A percentile compares a stretch with the other conserved stretches of the same genome.
These are phyloP conservation scores for Epinotia brunnichana DNA, from an alignment of 2,888 invertebrate species.

Conservation along the genomic window DNA sequence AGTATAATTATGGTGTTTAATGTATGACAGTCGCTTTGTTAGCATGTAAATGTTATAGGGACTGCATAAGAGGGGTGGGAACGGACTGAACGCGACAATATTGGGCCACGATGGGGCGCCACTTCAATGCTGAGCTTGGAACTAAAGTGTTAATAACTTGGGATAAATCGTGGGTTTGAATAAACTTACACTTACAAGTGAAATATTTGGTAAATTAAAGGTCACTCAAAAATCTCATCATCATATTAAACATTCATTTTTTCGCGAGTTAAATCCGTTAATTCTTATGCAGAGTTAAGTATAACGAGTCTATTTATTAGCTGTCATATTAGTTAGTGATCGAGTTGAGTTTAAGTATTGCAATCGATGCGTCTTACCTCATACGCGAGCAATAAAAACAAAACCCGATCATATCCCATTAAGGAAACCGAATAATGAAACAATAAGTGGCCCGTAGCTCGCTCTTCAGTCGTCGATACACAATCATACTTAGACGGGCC, in stretches of 20 bases:
- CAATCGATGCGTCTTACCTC: background rate
- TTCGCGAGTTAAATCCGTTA: background rate
- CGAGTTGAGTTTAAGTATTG: slow-evolving; percentile 5
- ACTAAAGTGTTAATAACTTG: slow-evolving; percentile 44
- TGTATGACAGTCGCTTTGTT: slow-evolving; percentile 80
- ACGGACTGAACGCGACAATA: slow-evolving; percentile 62
- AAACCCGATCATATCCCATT: slow-evolving; percentile 64
- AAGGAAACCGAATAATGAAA: slow-evolving; percentile 56
- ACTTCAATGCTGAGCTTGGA: slow-evolving; percentile 62
- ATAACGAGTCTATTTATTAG: background rate
- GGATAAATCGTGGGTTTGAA: slow-evolving; percentile 10
- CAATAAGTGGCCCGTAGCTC: slow-evolving; percentile 64
- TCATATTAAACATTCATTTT: background rate
- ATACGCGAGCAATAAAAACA: slow-evolving; percentile 21
- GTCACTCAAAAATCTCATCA: background rate
- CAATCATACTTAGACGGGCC: slow-evolving; percentile 60
- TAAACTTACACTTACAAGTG: background rate
- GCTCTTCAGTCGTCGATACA: slow-evolving; percentile 61
- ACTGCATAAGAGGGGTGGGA: slow-evolving; percentile 75
- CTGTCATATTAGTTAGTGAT: slow-evolving; percentile 6
- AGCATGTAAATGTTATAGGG: slow-evolving; percentile 75
- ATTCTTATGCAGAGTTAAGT: background rate
- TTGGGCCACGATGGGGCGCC: slow-evolving; percentile 73
- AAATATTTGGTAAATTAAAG: background rate
- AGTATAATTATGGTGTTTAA: slow-evolving; percentile 79